phyloP scores from a whole-genome alignment of 2,888 invertebrate species.

The Acleris cristana region DNA sequence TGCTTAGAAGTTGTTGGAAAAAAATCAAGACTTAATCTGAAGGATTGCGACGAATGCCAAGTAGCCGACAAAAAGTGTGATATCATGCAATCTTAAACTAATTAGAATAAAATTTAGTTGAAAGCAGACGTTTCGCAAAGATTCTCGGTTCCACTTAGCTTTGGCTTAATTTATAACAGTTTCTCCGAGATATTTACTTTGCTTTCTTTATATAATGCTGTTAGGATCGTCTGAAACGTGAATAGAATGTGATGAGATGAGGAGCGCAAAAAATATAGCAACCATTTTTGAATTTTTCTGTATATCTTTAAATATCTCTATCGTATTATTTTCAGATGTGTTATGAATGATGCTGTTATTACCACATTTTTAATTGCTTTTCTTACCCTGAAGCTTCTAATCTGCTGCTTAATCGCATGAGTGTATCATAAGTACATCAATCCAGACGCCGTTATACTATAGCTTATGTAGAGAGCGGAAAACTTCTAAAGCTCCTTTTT shows the following conservation, averaged over 20 bases:
- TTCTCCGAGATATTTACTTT: slow-evolving; percentile 4
- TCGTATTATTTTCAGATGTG: background rate
- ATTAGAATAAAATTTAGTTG: background rate
- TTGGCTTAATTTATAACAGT: background rate
- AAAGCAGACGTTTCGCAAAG: background rate
- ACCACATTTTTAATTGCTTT: background rate
- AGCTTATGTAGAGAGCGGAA: slow-evolving; percentile 28
- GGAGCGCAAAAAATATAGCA: background rate
- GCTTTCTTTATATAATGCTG: slow-evolving; percentile 6
- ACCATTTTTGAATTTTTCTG: background rate
- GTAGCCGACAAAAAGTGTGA: background rate
- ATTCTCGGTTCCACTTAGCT: background rate
- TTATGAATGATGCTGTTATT: no score
- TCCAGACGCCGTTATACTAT: slow-evolving; percentile 2
- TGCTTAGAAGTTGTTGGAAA: background rate
- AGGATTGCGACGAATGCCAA: background rate
- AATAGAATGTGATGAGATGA: no score
- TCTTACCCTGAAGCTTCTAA: slow-evolving; percentile 7
- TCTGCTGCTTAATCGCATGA: background rate
- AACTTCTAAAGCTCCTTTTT: slow-evolving; percentile 42
- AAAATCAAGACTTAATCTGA: background rate
- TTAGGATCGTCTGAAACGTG: slow-evolving; percentile 1
- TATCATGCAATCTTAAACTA: background rate
- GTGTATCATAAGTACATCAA: slow-evolving; percentile 17
- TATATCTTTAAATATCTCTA: no score